A percentile compares a stretch with the other conserved stretches of the same genome.
These are phyloP conservation scores for Misgurnus mizolepis DNA, from an alignment of 2,113 vertebrate genomes.

Conservation along the genomic window DNA sequence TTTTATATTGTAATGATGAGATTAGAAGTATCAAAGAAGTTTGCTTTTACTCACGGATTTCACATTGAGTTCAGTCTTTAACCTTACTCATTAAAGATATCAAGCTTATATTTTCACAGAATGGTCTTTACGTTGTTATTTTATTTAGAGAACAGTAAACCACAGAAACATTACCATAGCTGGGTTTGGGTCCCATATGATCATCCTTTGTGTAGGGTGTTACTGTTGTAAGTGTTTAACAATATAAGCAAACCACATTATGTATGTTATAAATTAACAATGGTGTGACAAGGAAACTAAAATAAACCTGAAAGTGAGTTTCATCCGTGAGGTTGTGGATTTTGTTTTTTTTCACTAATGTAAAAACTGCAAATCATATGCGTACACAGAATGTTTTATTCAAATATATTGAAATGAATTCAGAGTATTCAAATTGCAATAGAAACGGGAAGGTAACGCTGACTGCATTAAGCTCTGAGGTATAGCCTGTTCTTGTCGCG, in stretches of 20 bases:
- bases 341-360: conserved; percentile 37
- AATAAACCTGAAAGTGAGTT: conserved; percentile 48
- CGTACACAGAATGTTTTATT: conserved; percentile 51
- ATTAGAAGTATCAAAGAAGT: background rate
- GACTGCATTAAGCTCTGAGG: conserved; percentile 42
- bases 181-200: background rate
- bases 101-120: no score
- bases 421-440: conserved; percentile 48
- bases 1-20: background rate
- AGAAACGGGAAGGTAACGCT: conserved; percentile 42
- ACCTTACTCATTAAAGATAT: no score
- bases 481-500: conserved; percentile 21
- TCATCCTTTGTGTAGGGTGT: background rate
- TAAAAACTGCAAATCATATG: conserved; percentile 55
- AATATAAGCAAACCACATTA: conserved; percentile 29
- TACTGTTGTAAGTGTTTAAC: background rate
- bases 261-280: conserved; percentile 41
- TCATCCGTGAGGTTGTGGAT: conserved; percentile 44
- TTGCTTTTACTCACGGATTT: background rate
- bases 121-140: no score
- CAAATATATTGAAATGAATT: conserved; percentile 56
- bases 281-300: conserved; percentile 45
- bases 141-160: no score
- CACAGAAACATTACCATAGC: background rate
- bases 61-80: no score